Base-by-base conservation (phyloP, 2,113 vertebrate genomes). In the Seriola dumerili region DNA sequence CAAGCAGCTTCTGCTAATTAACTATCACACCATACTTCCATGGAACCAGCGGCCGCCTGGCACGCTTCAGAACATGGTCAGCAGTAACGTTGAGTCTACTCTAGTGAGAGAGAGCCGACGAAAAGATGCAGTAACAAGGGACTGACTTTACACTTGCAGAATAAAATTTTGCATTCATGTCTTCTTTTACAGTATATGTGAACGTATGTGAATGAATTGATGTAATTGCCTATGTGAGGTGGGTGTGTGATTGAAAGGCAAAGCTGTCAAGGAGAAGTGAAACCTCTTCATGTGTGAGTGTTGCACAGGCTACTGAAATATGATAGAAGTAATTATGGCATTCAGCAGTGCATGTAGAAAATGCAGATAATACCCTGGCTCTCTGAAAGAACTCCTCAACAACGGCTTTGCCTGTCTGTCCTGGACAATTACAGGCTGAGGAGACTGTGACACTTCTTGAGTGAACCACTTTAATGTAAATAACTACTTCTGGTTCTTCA, bases 241-340 rank as follows among this genome's bases (percentile, higher is more conserved):
- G 29, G 2, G 4, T 34, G 65, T 63, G 64, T 69, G 57, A 72
- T 0, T 48, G 65, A 55, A 42, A 19, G 34, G 66, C 46, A 59
- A 46, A 86, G 68, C 63, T 54, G 72, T 17, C 17, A 23, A 52
- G 59, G 36, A 63, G 69, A 82, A 65, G n/a, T 64, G 66, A 81
- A 59, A 58, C 68, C 76, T 83, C 76, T 83, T 52, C 71, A 77
- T 25, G 46, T 59, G 58, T 54, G 65, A 75, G 72, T 38, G 57
- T 65, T 0, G 40, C 67, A 40, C 71, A 52, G 63, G 63, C 75
- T 77, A 75, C 73, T 85, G 80, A 85, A 85, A 87, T 72, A 66
- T 48, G n/a, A 74, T 74, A 77, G n/a, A 85, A 71, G 78, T 80
- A 85, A 90, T 94, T 90, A 89, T 40, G 69, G 71, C 73, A 63